These are phyloP conservation scores for Steatornis caripensis DNA, from an alignment of 2,113 vertebrate species.

Conservation along the genomic window DNA sequence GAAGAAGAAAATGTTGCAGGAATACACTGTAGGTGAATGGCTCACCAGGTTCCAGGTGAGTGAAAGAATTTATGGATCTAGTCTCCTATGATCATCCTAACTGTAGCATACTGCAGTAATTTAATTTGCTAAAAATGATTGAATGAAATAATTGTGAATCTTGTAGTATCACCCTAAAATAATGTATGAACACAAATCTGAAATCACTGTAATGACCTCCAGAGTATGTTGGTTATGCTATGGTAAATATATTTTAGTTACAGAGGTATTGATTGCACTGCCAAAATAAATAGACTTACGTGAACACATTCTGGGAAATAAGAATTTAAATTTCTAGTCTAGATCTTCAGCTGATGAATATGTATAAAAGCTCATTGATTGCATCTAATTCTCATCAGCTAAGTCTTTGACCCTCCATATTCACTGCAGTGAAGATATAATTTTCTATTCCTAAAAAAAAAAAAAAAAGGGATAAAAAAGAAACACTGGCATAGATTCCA, in stretches of 20 bases:
- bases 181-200: neutral
- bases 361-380: slow-evolving; percentile 51
- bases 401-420: slow-evolving; percentile 10
- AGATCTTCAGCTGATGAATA: slow-evolving; percentile 48
- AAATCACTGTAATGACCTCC: slow-evolving; percentile 6
- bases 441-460: neutral
- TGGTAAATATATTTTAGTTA: slow-evolving; percentile 30
- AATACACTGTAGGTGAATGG: neutral
- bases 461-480: neutral
- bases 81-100: neutral
- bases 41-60: neutral
- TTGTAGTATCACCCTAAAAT: neutral
- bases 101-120: neutral
- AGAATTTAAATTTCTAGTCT: slow-evolving; percentile 56
- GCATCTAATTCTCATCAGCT: slow-evolving; percentile 49
- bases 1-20: neutral
- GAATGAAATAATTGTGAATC: neutral
- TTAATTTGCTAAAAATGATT: neutral
- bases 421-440: neutral
- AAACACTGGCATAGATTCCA: neutral
- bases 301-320: slow-evolving; percentile 39
- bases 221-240: neutral
- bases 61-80: neutral
- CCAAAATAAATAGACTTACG: slow-evolving; percentile 36
- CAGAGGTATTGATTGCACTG: slow-evolving; percentile 27